Percentiles rank a stretch among this genome's conserved stretches.
These are phyloP conservation scores for Caenorhabditis afra DNA, from an alignment of 2,888 invertebrate species.

Conservation along the genomic window DNA sequence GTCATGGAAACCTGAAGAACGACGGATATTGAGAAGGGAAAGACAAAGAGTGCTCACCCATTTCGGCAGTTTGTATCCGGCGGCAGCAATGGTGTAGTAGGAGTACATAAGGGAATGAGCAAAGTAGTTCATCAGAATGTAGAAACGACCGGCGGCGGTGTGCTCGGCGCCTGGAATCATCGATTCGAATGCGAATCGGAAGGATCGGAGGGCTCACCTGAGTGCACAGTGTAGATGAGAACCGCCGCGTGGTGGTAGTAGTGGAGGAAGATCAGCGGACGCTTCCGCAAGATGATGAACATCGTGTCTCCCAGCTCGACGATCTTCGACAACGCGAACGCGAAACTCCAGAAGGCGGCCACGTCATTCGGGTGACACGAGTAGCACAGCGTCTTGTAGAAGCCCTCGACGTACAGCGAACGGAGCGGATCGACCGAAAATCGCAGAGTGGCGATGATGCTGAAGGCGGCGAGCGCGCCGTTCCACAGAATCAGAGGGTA, in stretches of 20 bases:
- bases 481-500: conserved; percentile 82
- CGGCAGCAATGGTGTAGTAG: conserved; percentile 82
- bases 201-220: conserved; percentile 63
- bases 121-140: conserved; percentile 82
- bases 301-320: conserved; percentile 80
- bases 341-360: conserved; percentile 75
- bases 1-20: conserved; percentile 71
- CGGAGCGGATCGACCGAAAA: conserved; percentile 76
- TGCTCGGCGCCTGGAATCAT: conserved; percentile 76
- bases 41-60: conserved; percentile 62
- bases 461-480: conserved; percentile 82
- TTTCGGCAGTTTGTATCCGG: conserved; percentile 83
- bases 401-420: conserved; percentile 65
- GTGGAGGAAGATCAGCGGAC: conserved; percentile 79
- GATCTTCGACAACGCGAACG: conserved; percentile 78
- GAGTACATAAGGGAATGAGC: conserved; percentile 83
- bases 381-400: conserved; percentile 75
- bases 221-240: conserved; percentile 80
- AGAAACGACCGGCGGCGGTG: conserved; percentile 79
- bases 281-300: conserved; percentile 79
- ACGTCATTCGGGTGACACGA: conserved; percentile 73
- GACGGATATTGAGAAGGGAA: neutral
- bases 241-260: conserved; percentile 81
- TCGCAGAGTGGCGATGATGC: conserved; percentile 82
- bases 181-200: neutral